Evolutionary conservation across 2,797 vertebrate genomes (phyloP).

Genomic region (Atherinosoma microstoma): DNA sequence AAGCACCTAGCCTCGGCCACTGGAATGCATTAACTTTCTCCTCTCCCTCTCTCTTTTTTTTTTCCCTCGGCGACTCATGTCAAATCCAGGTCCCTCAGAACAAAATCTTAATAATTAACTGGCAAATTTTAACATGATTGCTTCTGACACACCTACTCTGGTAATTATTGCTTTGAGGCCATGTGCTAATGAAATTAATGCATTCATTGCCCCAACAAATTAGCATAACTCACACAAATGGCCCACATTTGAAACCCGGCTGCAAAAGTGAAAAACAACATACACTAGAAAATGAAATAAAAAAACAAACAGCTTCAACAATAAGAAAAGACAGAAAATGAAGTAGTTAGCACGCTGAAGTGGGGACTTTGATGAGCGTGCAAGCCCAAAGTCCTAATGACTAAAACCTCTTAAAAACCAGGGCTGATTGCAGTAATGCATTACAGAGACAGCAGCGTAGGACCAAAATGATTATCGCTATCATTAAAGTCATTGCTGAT

Average conservation of each 20-base stretch:
- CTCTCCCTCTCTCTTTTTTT: constrained; percentile 48
- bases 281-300: constrained; percentile 23
- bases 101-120: constrained; percentile 99
- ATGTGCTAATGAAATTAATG: constrained; percentile 99
- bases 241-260: constrained; percentile 92
- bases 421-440: constrained; percentile 77
- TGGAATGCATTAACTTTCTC: constrained; percentile 77
- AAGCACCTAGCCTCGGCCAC: constrained; percentile 73
- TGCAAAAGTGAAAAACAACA: constrained; percentile 68
- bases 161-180: constrained; percentile 99
- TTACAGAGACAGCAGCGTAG: constrained; percentile 75
- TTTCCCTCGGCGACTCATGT: constrained; percentile 92
- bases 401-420: constrained; percentile 85
- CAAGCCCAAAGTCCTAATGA: constrained; percentile 83
- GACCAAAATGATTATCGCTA: constrained; percentile 80
- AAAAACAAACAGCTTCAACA: constrained; percentile 31
- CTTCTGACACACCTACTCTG: constrained; percentile 99
- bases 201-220: constrained; percentile 99
- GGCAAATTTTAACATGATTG: constrained; percentile 98
- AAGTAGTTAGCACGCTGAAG: constrained; percentile 82
- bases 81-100: constrained; percentile 93
- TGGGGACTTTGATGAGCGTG: constrained; percentile 81
- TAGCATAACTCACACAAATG: constrained; percentile 99
- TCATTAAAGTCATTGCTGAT: constrained; percentile 82
- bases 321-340: constrained; percentile 71